These are phyloP conservation scores for Montifringilla adamsi DNA, from an alignment of 2,113 vertebrate species.

Conservation along the genomic window DNA sequence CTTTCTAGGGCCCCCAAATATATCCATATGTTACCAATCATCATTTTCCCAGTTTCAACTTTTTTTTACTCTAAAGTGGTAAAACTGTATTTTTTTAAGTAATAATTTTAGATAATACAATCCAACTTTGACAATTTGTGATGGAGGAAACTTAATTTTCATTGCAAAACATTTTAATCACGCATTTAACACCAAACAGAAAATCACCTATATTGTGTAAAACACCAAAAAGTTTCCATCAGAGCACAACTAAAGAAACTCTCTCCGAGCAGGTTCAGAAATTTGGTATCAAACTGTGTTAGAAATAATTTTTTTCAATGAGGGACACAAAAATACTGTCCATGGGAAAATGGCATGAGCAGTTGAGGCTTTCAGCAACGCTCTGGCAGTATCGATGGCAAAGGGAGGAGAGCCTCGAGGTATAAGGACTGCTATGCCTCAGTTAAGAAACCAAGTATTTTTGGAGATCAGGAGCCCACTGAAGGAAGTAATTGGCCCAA, in stretches of 20 bases:
- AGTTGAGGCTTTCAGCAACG: not conserved
- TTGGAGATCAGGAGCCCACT: not conserved
- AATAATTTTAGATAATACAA: not conserved
- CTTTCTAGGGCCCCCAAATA: not conserved
- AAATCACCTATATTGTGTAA: not conserved
- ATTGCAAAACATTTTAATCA: not conserved
- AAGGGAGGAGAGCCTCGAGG: not conserved
- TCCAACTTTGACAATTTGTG: not conserved
- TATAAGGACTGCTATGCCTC: not conserved
- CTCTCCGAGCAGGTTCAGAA: not conserved
- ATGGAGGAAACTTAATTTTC: not conserved
- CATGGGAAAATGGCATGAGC: not conserved
- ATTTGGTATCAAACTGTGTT: not conserved
- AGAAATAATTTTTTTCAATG: not conserved
- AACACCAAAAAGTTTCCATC: not conserved
- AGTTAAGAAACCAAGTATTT: not conserved
- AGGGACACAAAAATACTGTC: not conserved
- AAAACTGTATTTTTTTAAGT: not conserved
- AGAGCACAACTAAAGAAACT: not conserved
- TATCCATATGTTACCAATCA: not conserved
- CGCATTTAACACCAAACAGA: not conserved
- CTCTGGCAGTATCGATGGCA: rapidly evolving
- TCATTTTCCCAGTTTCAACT: not conserved
- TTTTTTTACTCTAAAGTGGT: not conserved
- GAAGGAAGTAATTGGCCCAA: not conserved